Percentiles rank a stretch among this genome's conserved stretches.
phyloP scores from a whole-genome alignment of 2,797 vertebrate genomes.

The Poecilia gillii region DNA sequence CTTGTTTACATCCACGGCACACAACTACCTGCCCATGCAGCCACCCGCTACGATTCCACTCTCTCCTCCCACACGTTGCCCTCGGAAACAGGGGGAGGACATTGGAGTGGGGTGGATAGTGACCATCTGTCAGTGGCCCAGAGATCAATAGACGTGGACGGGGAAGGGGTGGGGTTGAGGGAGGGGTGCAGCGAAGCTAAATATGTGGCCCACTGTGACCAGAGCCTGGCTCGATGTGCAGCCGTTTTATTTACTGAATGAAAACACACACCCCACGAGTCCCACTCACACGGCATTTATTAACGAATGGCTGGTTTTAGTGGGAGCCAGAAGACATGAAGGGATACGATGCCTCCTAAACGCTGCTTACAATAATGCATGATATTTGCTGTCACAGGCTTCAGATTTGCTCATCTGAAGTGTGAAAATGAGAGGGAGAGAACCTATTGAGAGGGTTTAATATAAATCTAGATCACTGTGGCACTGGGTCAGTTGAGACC shows the following conservation, averaged over 20 bases:
- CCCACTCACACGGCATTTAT: slow-evolving; percentile 67
- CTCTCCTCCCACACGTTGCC: slow-evolving; percentile 61
- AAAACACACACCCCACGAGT: slow-evolving; percentile 61
- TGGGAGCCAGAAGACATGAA: slow-evolving; percentile 36
- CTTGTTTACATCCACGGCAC: background rate
- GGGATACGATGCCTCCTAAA: background rate
- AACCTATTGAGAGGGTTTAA: slow-evolving; percentile 12
- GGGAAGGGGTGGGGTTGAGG: slow-evolving; percentile 23
- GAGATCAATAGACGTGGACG: slow-evolving; percentile 75
- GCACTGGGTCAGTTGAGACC: slow-evolving; percentile 68
- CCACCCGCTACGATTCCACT: slow-evolving; percentile 49
- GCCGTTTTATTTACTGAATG: slow-evolving; percentile 72
- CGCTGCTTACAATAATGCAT: background rate
- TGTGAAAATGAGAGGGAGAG: background rate
- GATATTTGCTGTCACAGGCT: background rate
- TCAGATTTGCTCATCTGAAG: background rate
- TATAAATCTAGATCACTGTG: slow-evolving; percentile 63
- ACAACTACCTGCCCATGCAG: slow-evolving; percentile 62
- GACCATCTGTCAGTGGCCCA: slow-evolving; percentile 80
- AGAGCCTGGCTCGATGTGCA: slow-evolving; percentile 66
- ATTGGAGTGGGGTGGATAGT: slow-evolving; percentile 41
- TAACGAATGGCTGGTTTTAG: slow-evolving; percentile 61
- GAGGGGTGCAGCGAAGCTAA: slow-evolving; percentile 68
- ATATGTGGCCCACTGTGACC: slow-evolving; percentile 73
- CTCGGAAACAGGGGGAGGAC: slow-evolving; percentile 58